Base-by-base conservation (phyloP, 2,888 invertebrate genomes). In the Doris montereyensis region DNA sequence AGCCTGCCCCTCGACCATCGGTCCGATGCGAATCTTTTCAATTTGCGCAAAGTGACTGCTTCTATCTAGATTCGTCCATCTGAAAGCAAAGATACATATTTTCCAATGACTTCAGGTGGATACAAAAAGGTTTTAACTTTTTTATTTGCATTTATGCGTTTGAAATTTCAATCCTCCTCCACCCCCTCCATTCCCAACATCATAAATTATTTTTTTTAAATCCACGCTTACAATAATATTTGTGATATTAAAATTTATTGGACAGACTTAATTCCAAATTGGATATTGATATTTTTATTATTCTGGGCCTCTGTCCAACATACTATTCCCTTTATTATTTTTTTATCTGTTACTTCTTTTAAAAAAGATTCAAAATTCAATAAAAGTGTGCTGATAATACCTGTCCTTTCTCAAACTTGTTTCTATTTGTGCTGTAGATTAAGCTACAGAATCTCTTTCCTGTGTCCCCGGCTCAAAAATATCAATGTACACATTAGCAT, bases 51-150 rank as follows among this genome's bases (percentile, higher is more conserved):
- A 30, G 86, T 87, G 21, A 91, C 91, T 17, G 91, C 92, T 82
- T 92, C 91, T n/a, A 92, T 77, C 28, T 83, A 85, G 91, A 92
- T 71, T 88, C 88, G 84, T 92, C 92, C 83, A 88, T 84, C 91
- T 91, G 83, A 24, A 83, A 78, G 67, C 77, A 65, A 13, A n/a
- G n/a, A n/a, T n/a, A n/a, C n/a, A n/a, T n/a, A n/a, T n/a, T n/a
- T n/a, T n/a, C n/a, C n/a, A n/a, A n/a, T n/a, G n/a, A n/a, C n/a
- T n/a, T n/a, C n/a, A n/a, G n/a, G n/a, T n/a, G n/a, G n/a, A n/a
- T n/a, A n/a, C n/a, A n/a, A n/a, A n/a, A n/a, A n/a, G n/a, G n/a
- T n/a, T n/a, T n/a, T n/a, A n/a, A n/a, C n/a, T n/a, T n/a, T n/a
- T n/a, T n/a, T n/a, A n/a, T n/a, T n/a, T n/a, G n/a, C n/a, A n/a